Percentiles rank a stretch among this genome's conserved stretches.
phyloP scores from a whole-genome alignment of 2,113 vertebrate genomes.

The Colistium nudipinnis region DNA sequence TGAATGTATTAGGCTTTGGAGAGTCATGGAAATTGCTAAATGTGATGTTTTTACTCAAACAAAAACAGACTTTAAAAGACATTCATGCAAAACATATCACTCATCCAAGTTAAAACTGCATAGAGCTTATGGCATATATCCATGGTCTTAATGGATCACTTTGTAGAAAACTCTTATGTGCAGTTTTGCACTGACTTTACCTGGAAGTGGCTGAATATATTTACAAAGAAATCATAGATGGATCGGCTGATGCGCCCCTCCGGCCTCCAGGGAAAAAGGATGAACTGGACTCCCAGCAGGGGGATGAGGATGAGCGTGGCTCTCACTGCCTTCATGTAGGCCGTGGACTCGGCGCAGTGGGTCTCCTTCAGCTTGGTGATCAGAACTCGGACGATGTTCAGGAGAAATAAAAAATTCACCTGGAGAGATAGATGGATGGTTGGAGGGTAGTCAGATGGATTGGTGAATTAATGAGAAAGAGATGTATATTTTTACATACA shows the following conservation, averaged over 20 bases:
- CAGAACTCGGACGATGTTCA: slow-evolving; percentile 85
- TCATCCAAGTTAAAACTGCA: too few relatives aligned
- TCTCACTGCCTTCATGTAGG: slow-evolving; percentile 85
- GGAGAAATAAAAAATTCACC: slow-evolving; percentile 85
- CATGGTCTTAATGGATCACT: neutral
- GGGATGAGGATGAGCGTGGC: slow-evolving; percentile 85
- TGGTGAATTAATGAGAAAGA: neutral
- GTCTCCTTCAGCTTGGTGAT: slow-evolving; percentile 84
- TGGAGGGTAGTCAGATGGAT: neutral
- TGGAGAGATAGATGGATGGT: slow-evolving; percentile 23
- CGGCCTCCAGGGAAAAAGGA: slow-evolving; percentile 76
- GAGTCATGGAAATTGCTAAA: neutral
- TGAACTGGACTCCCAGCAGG: slow-evolving; percentile 81
- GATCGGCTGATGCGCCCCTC: slow-evolving; percentile 50
- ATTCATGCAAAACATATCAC: neutral
- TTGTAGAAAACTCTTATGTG: neutral
- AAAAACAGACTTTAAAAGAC: neutral
- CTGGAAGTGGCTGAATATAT: slow-evolving; percentile 80
- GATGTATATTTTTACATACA: neutral
- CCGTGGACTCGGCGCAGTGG: slow-evolving; percentile 78
- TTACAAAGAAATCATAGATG: slow-evolving; percentile 75
- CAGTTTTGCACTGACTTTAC: slow-evolving; percentile 46
- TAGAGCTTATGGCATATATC: neutral
- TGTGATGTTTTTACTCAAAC: neutral
- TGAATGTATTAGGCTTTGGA: neutral